These are phyloP conservation scores for Ascaphus truei DNA, from an alignment of 2,113 vertebrate species.

Conservation along the genomic window DNA sequence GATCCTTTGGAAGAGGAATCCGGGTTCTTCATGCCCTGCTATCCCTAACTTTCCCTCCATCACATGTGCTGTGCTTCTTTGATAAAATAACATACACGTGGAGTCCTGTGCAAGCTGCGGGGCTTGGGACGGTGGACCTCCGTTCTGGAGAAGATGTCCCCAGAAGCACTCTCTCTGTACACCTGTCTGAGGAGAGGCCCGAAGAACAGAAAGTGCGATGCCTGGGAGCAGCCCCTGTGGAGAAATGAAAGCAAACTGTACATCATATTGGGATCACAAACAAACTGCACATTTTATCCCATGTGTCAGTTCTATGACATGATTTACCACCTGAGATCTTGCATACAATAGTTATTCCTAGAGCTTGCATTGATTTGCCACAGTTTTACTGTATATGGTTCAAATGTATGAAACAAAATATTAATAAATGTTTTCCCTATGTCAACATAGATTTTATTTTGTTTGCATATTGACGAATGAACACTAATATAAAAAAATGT, in stretches of 20 bases:
- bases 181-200: background rate
- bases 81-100: constrained; percentile 21
- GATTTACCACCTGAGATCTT: too few species aligned
- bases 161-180: background rate
- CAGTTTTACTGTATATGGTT: too few species aligned
- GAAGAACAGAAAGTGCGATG: background rate
- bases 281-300: too few species aligned
- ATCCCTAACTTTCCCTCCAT: background rate
- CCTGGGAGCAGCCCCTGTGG: background rate
- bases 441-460: too few species aligned
- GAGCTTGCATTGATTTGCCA: too few species aligned
- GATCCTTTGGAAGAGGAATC: background rate
- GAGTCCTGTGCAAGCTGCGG: background rate
- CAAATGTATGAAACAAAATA: too few species aligned
- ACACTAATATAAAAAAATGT: too few species aligned
- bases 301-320: too few species aligned
- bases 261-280: too few species aligned
- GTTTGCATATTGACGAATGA: too few species aligned
- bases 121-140: background rate
- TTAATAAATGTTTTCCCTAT: too few species aligned
- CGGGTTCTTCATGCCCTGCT: background rate
- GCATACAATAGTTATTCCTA: too few species aligned
- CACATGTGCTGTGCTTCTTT: constrained; percentile 27
- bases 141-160: background rate
- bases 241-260: background rate